phyloP scores from a whole-genome alignment of 2,797 vertebrate genomes.

The Carapus acus region DNA sequence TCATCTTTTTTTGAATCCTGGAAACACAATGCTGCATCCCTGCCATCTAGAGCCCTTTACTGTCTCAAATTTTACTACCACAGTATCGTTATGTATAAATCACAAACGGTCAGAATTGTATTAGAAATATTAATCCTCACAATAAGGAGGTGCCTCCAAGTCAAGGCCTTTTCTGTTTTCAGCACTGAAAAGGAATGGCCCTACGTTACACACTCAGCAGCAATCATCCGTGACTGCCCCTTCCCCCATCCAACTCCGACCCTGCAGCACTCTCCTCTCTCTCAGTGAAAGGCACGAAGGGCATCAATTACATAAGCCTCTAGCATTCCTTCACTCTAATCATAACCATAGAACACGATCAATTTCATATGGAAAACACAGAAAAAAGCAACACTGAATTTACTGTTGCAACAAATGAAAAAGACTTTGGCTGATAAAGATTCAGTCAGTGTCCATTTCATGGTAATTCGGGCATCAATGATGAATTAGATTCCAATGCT shows the following conservation, averaged over 20 bases:
- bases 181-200: constrained; percentile 21
- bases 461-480: too few species aligned
- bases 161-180: constrained; percentile 36
- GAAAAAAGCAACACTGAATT: constrained; percentile 1
- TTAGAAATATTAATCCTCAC: constrained; percentile 14
- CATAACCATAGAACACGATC: constrained; percentile 11
- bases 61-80: too few species aligned
- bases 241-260: constrained; percentile 21
- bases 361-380: constrained; percentile 15
- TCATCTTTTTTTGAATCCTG: constrained; percentile 33
- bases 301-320: constrained; percentile 44
- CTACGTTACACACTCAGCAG: constrained; percentile 21
- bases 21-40: too few species aligned
- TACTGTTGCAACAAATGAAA: background rate
- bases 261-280: constrained; percentile 12
- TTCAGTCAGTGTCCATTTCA: too few species aligned
- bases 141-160: constrained; percentile 21
- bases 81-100: constrained; percentile 20
- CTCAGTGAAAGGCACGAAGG: constrained; percentile 26
- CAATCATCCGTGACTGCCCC: constrained; percentile 13
- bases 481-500: too few species aligned
- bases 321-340: constrained; percentile 28
- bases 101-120: constrained; percentile 10
- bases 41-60: too few species aligned
- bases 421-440: background rate